Conservation (phyloP, 2,888 invertebrate genomes). For the Pristionchus fissidentatus region DNA sequence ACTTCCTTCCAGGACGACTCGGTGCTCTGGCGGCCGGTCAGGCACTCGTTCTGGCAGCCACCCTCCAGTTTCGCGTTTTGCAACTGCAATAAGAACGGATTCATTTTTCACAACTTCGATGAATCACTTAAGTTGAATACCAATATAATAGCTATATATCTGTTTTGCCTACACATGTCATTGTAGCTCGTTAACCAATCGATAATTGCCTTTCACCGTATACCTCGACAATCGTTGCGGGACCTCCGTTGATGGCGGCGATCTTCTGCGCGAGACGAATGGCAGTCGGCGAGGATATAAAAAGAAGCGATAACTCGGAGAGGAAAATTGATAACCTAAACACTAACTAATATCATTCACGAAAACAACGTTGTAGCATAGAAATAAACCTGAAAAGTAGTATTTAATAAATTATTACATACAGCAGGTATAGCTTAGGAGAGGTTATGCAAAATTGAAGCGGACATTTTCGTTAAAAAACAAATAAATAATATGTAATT, state of each 20-base stretch:
- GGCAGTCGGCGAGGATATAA: slow-evolving; percentile 19
- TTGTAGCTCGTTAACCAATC: no score
- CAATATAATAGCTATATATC: no score
- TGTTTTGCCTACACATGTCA: background rate
- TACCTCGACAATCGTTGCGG: slow-evolving; percentile 42
- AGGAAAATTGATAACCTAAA: no score
- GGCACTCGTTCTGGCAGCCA: slow-evolving; percentile 41
- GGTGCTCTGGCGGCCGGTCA: slow-evolving; percentile 7
- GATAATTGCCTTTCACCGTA: background rate
- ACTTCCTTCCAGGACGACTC: slow-evolving; percentile 40
- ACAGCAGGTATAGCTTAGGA: background rate
- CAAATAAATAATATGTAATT: background rate
- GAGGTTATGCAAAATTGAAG: background rate
- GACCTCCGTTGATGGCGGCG: slow-evolving; percentile 32
- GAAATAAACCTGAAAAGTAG: no score
- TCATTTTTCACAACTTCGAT: background rate
- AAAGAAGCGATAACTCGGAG: background rate
- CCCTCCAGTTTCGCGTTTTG: slow-evolving; percentile 36
- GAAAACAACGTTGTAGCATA: no score
- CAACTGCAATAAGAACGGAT: slow-evolving; percentile 23
- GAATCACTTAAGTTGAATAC: background rate
- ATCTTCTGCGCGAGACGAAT: slow-evolving; percentile 48
- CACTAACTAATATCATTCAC: no score
- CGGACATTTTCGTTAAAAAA: background rate
- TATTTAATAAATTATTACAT: background rate